A percentile compares a stretch with the other conserved stretches of the same genome.
Evolutionary conservation across 2,113 vertebrate species (phyloP).

Genomic region (Engystomops pustulosus): DNA sequence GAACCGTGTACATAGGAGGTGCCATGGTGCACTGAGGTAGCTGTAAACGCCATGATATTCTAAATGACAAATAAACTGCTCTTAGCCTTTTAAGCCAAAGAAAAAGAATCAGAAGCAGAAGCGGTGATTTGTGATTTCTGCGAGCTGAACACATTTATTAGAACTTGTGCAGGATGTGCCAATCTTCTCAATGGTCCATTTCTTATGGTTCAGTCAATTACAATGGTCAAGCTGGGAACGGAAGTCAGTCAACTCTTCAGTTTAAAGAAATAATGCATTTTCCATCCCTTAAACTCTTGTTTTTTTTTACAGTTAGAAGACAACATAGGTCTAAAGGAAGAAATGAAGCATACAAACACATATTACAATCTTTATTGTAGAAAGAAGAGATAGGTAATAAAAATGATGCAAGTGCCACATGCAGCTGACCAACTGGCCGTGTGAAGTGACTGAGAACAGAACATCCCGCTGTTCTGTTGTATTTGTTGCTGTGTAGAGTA

Average conservation of each 20-base stretch:
- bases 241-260: neutral
- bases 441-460: neutral
- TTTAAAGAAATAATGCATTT: too few relatives aligned
- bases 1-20: too few relatives aligned
- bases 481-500: neutral
- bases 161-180: neutral
- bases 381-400: neutral
- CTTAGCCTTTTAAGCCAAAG: too few relatives aligned
- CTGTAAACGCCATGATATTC: too few relatives aligned
- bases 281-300: too few relatives aligned
- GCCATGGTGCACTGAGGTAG: too few relatives aligned
- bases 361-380: neutral
- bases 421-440: neutral
- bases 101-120: too few relatives aligned
- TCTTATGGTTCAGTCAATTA: neutral
- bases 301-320: neutral
- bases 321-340: neutral
- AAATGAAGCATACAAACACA: neutral
- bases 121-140: too few relatives aligned
- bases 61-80: too few relatives aligned
- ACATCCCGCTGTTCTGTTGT: neutral
- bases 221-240: neutral
- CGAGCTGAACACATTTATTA: neutral
- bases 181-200: neutral
- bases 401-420: neutral